A percentile compares a stretch with the other conserved stretches of the same genome.
phyloP scores from a whole-genome alignment of 2,888 invertebrate genomes.

The Leuctra nigra region DNA sequence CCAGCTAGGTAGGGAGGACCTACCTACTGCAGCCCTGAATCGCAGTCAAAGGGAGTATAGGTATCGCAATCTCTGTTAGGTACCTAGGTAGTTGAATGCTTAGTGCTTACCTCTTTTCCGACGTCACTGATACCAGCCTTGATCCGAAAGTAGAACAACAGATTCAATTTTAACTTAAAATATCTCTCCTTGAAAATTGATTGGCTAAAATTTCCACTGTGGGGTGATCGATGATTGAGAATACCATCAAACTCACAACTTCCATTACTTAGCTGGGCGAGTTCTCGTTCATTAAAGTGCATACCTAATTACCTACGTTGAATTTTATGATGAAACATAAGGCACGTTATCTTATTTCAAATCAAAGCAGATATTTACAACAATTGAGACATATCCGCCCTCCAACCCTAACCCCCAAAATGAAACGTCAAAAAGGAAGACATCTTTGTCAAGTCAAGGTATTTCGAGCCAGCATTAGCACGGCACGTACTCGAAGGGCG shows the following conservation, averaged over 20 bases:
- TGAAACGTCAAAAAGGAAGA: too few relatives aligned
- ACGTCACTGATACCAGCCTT: conserved; percentile 59
- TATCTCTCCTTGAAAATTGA: conserved; percentile 65
- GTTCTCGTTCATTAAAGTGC: conserved; percentile 66
- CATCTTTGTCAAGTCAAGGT: too few relatives aligned
- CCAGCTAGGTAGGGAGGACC: too few relatives aligned
- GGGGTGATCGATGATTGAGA: conserved; percentile 55
- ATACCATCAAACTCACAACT: conserved; percentile 60
- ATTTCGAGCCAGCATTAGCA: too few relatives aligned
- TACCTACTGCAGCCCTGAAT: too few relatives aligned
- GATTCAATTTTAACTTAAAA: conserved; percentile 67
- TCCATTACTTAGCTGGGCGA: conserved; percentile 55
- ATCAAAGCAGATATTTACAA: neutral
- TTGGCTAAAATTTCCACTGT: conserved; percentile 35
- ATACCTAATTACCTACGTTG: conserved; percentile 41
- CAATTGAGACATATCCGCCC: too few relatives aligned
- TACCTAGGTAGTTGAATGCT: too few relatives aligned
- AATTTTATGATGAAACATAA: neutral
- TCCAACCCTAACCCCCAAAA: too few relatives aligned
- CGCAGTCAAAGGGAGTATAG: too few relatives aligned
- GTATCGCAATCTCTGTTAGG: too few relatives aligned
- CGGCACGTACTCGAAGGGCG: too few relatives aligned
- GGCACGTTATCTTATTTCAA: neutral
- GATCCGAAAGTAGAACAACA: conserved; percentile 70
- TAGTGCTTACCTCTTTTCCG: conserved; percentile 47